These are phyloP conservation scores for Gymnocypris eckloni DNA, from an alignment of 2,797 vertebrate genomes.

Conservation along the genomic window DNA sequence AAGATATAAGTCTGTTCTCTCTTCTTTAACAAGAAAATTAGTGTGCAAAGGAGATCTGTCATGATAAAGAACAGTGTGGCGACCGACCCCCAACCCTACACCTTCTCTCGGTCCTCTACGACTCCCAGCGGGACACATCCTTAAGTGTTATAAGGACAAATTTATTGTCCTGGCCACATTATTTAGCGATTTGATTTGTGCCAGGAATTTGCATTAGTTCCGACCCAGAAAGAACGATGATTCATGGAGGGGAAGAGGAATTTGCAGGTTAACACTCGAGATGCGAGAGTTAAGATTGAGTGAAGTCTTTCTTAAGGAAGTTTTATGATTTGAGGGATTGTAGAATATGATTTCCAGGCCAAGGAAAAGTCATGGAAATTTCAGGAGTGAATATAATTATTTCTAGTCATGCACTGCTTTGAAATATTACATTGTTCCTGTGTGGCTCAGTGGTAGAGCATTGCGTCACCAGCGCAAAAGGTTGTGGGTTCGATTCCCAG, in stretches of 20 bases:
- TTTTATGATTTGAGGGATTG: slow-evolving; percentile 29
- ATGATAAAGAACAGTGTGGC: slow-evolving; percentile 64
- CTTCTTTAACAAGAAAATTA: slow-evolving; percentile 69
- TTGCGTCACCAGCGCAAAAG: no score
- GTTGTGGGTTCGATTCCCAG: no score
- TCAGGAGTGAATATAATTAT: not conserved
- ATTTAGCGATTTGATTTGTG: slow-evolving; percentile 71
- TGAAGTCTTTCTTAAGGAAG: slow-evolving; percentile 18
- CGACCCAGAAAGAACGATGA: slow-evolving; percentile 51
- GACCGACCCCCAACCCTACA: slow-evolving; percentile 42
- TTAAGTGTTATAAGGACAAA: slow-evolving; percentile 63
- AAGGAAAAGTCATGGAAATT: slow-evolving; percentile 1
- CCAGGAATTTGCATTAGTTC: slow-evolving; percentile 68
- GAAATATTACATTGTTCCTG: not conserved
- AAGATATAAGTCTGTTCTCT: slow-evolving; percentile 63
- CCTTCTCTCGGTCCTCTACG: slow-evolving; percentile 55
- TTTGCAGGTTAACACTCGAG: slow-evolving; percentile 42
- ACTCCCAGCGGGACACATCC: slow-evolving; percentile 62
- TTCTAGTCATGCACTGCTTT: not conserved
- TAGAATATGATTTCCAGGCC: not conserved
- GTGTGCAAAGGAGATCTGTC: slow-evolving; percentile 73
- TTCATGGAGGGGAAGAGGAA: slow-evolving; percentile 59
- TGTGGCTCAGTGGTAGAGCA: no score
- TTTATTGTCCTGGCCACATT: slow-evolving; percentile 59
- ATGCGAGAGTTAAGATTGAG: slow-evolving; percentile 38